Evolutionary conservation across 2,888 invertebrate genomes (phyloP).

Genomic region (Eupithecia dodoneata): DNA sequence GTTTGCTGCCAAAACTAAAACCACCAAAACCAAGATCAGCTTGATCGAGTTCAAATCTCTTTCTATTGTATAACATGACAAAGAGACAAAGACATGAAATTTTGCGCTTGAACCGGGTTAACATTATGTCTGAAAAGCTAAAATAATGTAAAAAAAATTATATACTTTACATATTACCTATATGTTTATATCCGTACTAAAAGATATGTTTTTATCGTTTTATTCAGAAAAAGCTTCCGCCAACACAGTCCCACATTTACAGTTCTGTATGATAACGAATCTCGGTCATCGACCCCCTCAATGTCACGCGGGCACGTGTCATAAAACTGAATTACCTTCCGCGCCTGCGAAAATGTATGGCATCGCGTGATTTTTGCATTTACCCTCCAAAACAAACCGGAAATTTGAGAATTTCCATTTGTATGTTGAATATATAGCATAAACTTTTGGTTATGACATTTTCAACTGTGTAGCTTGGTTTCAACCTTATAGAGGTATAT

Average conservation of each 20-base stretch:
- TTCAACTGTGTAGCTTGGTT: not conserved
- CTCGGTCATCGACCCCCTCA: constrained; percentile 39
- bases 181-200: not conserved
- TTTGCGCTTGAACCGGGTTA: too few species aligned
- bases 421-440: not conserved
- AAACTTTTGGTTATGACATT: not conserved
- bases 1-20: too few species aligned
- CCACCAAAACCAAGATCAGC: too few species aligned
- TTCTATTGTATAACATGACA: too few species aligned
- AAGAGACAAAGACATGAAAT: too few species aligned
- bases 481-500: not conserved
- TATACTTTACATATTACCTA: too few species aligned
- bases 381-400: constrained; percentile 8
- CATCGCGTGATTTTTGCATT: constrained; percentile 16
- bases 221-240: constrained; percentile 23
- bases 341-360: constrained; percentile 26
- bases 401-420: constrained; percentile 9
- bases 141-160: too few species aligned
- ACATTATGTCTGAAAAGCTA: too few species aligned
- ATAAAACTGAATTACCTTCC: constrained; percentile 39
- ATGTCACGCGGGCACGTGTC: constrained; percentile 45
- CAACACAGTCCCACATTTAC: constrained; percentile 28
- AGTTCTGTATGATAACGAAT: constrained; percentile 39
- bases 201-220: not conserved
- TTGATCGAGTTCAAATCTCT: too few species aligned